Evolutionary conservation across 64 coral and sea anemone species (phyloP).

Genomic region (Anthopleura sola): DNA sequence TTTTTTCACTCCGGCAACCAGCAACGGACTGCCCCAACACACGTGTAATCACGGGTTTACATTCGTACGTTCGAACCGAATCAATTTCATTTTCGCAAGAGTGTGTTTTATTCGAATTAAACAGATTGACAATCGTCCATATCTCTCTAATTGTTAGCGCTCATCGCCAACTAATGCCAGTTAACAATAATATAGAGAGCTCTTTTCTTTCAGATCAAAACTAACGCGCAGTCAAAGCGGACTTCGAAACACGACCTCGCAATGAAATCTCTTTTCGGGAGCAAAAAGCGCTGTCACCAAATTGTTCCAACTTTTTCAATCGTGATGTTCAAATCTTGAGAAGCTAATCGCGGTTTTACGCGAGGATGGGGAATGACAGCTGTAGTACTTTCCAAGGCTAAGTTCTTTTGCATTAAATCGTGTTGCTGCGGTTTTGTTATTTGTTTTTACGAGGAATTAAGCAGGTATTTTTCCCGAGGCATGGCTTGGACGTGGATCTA

Average conservation of each 20-base stretch:
- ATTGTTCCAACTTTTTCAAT: background rate
- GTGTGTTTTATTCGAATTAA: conserved; percentile 9
- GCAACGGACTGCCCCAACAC: background rate
- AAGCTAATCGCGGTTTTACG: conserved; percentile 15
- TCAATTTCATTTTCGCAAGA: background rate
- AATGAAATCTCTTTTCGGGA: background rate
- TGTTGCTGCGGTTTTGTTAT: background rate
- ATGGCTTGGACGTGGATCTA: background rate
- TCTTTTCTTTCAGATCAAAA: background rate
- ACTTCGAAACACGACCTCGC: background rate
- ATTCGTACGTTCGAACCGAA: background rate
- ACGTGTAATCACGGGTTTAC: background rate
- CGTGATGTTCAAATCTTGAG: background rate
- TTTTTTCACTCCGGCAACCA: background rate
- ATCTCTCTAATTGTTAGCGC: background rate
- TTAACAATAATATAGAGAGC: background rate
- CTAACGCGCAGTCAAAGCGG: background rate
- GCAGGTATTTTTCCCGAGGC: background rate
- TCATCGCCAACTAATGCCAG: background rate
- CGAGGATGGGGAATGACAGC: background rate
- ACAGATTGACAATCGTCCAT: background rate
- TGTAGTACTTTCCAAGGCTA: background rate
- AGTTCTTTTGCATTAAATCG: background rate
- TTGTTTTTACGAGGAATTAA: background rate
- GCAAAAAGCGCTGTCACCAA: background rate